Evolutionary conservation across 2,113 vertebrate species (phyloP).

Genomic region (Synchiropus splendidus): DNA sequence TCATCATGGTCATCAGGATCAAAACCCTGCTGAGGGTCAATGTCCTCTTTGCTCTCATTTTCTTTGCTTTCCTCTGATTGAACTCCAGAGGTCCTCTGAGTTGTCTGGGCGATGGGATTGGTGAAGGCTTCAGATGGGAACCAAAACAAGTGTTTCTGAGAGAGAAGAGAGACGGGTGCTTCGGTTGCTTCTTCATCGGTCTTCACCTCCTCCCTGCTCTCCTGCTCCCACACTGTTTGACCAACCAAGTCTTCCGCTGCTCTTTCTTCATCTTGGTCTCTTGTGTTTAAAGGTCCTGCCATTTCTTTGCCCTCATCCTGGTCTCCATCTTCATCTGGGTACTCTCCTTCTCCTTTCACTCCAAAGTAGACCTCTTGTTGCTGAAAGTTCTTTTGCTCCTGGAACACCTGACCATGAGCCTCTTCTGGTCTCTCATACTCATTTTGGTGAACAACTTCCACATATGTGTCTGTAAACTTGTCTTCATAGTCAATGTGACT

Average conservation of each 20-base stretch:
- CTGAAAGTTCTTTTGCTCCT: conserved; percentile 25
- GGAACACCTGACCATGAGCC: conserved; percentile 27
- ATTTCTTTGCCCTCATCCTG: conserved; percentile 6
- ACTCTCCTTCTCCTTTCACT: conserved; percentile 13
- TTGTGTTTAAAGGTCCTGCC: conserved; percentile 18
- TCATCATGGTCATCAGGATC: conserved; percentile 15
- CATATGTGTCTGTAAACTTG: conserved; percentile 73
- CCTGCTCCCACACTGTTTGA: conserved; percentile 19
- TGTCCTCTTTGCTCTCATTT: conserved; percentile 29
- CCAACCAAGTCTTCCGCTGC: conserved; percentile 23
- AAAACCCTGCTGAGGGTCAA: conserved; percentile 12
- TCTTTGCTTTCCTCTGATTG: conserved; percentile 54
- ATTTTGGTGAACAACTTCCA: conserved; percentile 39
- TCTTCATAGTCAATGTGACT: conserved; percentile 87
- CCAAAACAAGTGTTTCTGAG: conserved; percentile 84
- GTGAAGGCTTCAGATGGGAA: conserved; percentile 75
- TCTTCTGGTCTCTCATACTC: conserved; percentile 27
- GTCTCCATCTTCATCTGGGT: conserved; percentile 40
- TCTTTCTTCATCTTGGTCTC: conserved; percentile 17
- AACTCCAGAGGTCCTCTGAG: conserved; percentile 48
- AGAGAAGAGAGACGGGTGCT: conserved; percentile 70
- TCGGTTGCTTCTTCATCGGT: conserved; percentile 56
- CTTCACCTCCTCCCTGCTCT: conserved; percentile 34
- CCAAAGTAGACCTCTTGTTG: conserved; percentile 35
- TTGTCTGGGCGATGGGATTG: conserved; percentile 49